Base-by-base conservation (phyloP, 2,797 vertebrate species). In the Pantherophis alleghaniensis region DNA sequence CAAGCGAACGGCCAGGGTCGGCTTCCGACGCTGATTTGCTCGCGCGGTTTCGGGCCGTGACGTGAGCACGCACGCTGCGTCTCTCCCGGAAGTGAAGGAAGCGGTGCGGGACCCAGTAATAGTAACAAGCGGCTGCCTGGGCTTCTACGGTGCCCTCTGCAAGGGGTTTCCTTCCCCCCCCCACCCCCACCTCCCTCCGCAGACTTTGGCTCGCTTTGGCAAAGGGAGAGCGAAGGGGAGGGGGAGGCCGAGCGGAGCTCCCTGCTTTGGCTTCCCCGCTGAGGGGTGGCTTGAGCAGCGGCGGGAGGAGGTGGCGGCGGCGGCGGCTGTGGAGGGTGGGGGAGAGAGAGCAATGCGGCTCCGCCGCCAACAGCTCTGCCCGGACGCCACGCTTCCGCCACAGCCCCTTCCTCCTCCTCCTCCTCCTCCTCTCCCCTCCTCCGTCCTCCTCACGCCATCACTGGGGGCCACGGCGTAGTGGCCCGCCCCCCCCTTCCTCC, bases 81-180 rank as follows among this genome's bases (percentile, higher is more conserved):
- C 66, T 42, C 87, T 89, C 79, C 89, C 79, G 87, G 92, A 92
- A 92, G 69, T 92, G 92, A 63, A 93, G 89, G 92, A 90, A 90
- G 79, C 51, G 61, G 37, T 24, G 51, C 51, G 26, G 32, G 60
- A 53, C 16, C 47, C 88, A 32, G 89, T n/a, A 57, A 74, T 57
- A 93, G 79, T 83, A 90, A 63, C 79, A 87, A 86, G 53, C n/a
- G 63, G 59, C 37, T 24, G 20, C 7, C 12, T 42, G 32, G 3
- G 37, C 91, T 59, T 32, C 24, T 16, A 20, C 61, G 28, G 28
- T 79, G 22, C 14, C 74, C 86, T 13, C 53, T 66, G 86, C n/a
- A 55, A 12, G 42, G 88, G 88, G 47, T 28, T 7, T 47, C 0
- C 28, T 2, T 5, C 26, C 5, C 10, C 13, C 37, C 90, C 42